A percentile compares a stretch with the other conserved stretches of the same genome.
phyloP scores from a whole-genome alignment of 2,888 invertebrate species.

The Acanthosoma haemorrhoidale region DNA sequence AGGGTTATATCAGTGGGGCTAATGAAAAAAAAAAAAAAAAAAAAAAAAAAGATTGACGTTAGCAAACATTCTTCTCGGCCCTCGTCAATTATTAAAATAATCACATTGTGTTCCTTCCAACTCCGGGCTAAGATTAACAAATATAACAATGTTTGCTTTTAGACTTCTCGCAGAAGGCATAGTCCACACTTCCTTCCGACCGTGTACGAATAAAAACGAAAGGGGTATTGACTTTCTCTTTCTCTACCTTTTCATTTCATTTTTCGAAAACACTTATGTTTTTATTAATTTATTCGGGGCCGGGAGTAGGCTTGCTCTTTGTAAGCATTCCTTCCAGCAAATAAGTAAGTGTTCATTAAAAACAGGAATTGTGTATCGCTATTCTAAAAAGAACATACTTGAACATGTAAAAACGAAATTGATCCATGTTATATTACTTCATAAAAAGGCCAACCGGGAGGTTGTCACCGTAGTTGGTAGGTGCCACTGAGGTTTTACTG shows the following conservation, averaged over 20 bases:
- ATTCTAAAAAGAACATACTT: too few species aligned
- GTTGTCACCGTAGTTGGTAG: too few species aligned
- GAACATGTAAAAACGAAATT: too few species aligned
- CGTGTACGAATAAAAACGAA: neutral
- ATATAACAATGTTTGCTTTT: conserved; percentile 22
- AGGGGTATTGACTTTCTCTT: conserved; percentile 9
- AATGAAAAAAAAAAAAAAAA: conserved; percentile 20
- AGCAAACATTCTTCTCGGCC: conserved; percentile 23
- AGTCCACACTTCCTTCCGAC: conserved; percentile 22
- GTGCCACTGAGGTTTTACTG: too few species aligned
- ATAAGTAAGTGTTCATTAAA: conserved; percentile 4
- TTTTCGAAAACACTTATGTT: neutral
- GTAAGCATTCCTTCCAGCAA: neutral
- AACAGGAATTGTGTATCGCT: neutral
- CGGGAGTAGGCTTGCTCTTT: neutral
- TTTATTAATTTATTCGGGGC: neutral
- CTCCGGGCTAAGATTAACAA: conserved; percentile 24
- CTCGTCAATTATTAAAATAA: conserved; percentile 27
- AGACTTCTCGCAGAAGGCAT: conserved; percentile 16
- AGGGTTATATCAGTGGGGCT: neutral
- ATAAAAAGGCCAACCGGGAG: too few species aligned
- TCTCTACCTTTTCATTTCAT: neutral
- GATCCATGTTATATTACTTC: too few species aligned
- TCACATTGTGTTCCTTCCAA: conserved; percentile 25
- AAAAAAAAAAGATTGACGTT: conserved; percentile 16